Conservation (phyloP, 2,888 invertebrate species). For the Leucozona laternaria region DNA sequence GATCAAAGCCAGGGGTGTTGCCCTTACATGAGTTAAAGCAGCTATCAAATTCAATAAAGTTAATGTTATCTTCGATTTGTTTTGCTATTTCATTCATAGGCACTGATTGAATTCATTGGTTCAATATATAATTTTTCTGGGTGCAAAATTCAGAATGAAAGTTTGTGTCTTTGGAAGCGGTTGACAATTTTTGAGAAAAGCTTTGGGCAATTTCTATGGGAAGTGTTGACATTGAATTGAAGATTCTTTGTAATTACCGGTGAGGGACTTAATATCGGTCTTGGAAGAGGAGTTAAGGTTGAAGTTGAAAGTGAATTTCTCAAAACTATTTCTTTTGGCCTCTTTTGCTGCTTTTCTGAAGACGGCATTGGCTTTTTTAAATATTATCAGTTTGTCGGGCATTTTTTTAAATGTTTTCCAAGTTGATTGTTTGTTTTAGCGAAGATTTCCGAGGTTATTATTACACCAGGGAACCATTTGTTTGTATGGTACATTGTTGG, state of each 20-base stretch:
- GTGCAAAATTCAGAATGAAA: no score
- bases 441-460: slow-evolving; percentile 6
- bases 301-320: slow-evolving; percentile 47
- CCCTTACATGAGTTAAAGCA: slow-evolving; percentile 42
- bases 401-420: slow-evolving; percentile 6
- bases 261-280: no score
- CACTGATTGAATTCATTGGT: no score
- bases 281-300: slow-evolving; percentile 29
- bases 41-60: no score
- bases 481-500: slow-evolving; percentile 5
- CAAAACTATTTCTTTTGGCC: slow-evolving; percentile 13
- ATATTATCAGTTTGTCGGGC: no score
- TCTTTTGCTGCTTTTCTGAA: slow-evolving; percentile 21
- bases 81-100: no score
- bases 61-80: no score
- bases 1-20: slow-evolving; percentile 34
- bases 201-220: slow-evolving; percentile 20
- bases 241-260: no score
- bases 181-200: neutral
- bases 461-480: slow-evolving; percentile 15
- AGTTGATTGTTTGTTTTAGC: slow-evolving; percentile 14
- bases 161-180: no score
- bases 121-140: no score
- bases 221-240: neutral
- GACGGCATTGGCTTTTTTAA: no score